Conservation (phyloP, 2,797 vertebrate genomes). For the Phyllotis vaccarum region DNA sequence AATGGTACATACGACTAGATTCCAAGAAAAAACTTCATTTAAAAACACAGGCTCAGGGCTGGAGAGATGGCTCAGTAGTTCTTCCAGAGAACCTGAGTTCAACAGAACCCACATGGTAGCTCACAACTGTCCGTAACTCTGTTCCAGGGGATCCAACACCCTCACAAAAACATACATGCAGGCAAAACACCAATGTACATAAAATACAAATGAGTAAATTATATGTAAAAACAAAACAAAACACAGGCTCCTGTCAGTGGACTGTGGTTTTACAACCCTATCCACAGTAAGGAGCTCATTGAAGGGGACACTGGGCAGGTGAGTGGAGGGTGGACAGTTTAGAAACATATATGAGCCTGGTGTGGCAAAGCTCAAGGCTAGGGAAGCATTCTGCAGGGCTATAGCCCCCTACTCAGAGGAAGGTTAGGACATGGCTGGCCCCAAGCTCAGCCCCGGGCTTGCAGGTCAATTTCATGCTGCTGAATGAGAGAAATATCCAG, state of each 20-base stretch:
- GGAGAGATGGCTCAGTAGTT: no score
- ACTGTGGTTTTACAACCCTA: background rate
- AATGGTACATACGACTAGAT: background rate
- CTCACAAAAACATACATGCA: no score
- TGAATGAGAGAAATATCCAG: background rate
- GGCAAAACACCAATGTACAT: no score
- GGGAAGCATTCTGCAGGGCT: background rate
- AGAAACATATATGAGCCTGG: background rate
- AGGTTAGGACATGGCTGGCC: background rate
- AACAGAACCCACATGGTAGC: no score
- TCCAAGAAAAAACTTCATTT: conserved; percentile 30
- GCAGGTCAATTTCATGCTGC: background rate
- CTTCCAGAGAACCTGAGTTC: no score
- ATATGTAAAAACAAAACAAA: background rate
- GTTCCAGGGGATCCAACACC: no score
- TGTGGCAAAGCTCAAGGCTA: background rate
- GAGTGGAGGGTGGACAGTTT: background rate
- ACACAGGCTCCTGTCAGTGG: background rate
- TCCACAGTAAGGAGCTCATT: background rate
- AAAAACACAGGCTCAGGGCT: background rate
- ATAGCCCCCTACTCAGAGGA: background rate
- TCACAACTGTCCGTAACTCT: no score
- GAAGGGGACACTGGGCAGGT: background rate
- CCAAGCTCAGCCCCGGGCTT: background rate
- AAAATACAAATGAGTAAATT: no score